phyloP scores from a whole-genome alignment of 2,797 vertebrate species.

The Echeneis naucrates region DNA sequence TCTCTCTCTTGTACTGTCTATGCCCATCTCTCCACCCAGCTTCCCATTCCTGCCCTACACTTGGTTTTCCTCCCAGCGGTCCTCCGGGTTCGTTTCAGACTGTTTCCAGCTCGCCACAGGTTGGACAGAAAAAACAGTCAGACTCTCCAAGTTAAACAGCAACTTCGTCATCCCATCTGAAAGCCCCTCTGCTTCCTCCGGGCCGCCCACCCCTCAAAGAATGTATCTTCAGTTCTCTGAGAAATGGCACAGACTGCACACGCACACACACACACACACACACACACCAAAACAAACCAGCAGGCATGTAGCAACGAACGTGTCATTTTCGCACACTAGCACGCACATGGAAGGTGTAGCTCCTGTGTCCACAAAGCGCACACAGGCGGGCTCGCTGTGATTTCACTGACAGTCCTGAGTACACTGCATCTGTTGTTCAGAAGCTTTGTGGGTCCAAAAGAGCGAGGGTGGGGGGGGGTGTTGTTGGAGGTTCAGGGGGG shows the following conservation, averaged over 20 bases:
- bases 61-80: conserved; percentile 51
- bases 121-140: conserved; percentile 68
- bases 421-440: conserved; percentile 62
- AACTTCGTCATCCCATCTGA: conserved; percentile 57
- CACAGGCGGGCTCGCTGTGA: conserved; percentile 12
- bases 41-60: conserved; percentile 56
- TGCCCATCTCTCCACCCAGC: conserved; percentile 20
- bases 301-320: conserved; percentile 32
- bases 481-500: too few species aligned
- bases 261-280: conserved; percentile 19
- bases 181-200: conserved; percentile 59
- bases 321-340: conserved; percentile 45
- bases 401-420: conserved; percentile 43
- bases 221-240: conserved; percentile 64
- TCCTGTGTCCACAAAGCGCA: conserved; percentile 24
- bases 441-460: conserved; percentile 52
- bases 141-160: conserved; percentile 70
- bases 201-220: conserved; percentile 58
- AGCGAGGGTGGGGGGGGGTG: neutral
- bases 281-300: conserved; percentile 26
- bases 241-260: conserved; percentile 30
- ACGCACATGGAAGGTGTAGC: conserved; percentile 16
- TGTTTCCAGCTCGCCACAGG: conserved; percentile 57
- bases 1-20: conserved; percentile 20
- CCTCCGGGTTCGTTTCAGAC: conserved; percentile 44